Evolutionary conservation across 1,140 invertebrate genomes (phyloP).

Genomic region (Melitaea cinxia): DNA sequence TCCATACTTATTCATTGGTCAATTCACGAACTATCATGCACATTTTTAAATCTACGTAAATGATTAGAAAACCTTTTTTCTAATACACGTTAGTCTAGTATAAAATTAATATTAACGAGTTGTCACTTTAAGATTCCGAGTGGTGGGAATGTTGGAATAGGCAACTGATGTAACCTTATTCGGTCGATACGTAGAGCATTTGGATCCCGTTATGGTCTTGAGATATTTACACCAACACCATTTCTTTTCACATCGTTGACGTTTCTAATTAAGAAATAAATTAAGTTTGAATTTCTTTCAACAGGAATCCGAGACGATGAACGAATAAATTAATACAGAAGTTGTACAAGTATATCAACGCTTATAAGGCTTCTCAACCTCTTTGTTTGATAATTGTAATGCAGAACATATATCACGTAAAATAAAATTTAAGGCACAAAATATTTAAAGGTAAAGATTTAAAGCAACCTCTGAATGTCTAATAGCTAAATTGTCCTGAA

Average conservation of each 20-base stretch:
- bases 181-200: background rate
- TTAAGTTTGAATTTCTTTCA: background rate
- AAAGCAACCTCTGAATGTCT: no score
- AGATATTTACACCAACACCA: background rate
- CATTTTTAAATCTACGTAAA: no score
- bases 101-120: background rate
- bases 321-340: background rate
- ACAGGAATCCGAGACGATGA: background rate
- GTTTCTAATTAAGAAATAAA: conserved; percentile 24
- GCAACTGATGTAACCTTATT: conserved; percentile 1
- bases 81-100: background rate
- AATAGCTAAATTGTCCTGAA: no score
- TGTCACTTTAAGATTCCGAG: background rate
- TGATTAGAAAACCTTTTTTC: background rate
- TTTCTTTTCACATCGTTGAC: background rate
- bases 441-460: no score
- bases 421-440: no score
- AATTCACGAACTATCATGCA: no score
- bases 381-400: no score
- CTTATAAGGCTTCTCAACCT: no score
- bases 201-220: background rate
- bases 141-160: background rate
- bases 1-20: no score
- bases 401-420: no score
- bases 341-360: no score